Percentiles rank a stretch among this genome's conserved stretches.
Evolutionary conservation across 2,888 invertebrate species (phyloP).

Genomic region (Holacanthella duospinosa): DNA sequence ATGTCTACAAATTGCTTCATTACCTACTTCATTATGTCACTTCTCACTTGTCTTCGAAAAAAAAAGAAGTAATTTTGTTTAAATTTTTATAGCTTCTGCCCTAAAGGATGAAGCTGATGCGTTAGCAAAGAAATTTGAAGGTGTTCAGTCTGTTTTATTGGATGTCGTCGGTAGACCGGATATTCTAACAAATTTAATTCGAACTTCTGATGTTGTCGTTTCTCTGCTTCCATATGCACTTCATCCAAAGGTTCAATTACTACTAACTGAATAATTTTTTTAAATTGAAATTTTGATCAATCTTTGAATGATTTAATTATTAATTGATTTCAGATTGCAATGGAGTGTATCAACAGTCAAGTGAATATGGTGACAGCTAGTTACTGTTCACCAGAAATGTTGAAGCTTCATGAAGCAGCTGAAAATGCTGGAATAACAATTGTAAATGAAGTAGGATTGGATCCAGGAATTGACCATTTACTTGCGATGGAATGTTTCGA

Average conservation of each 20-base stretch:
- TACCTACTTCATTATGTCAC: not conserved
- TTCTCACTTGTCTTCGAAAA: not conserved
- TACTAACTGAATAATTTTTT: too few species aligned
- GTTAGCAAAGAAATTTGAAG: slow-evolving; percentile 63
- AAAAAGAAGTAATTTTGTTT: not conserved
- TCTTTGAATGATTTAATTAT: not conserved
- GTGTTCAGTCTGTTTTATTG: slow-evolving; percentile 67
- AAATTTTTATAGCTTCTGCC: slow-evolving; percentile 54
- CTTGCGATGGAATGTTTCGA: slow-evolving; percentile 95
- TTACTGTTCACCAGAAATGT: slow-evolving; percentile 77
- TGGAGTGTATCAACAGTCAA: slow-evolving; percentile 70
- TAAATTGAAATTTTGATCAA: not conserved
- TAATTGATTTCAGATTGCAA: slow-evolving; percentile 49
- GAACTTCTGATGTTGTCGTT: slow-evolving; percentile 63
- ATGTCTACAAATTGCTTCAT: not conserved
- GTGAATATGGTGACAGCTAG: slow-evolving; percentile 95
- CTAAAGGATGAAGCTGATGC: slow-evolving; percentile 79
- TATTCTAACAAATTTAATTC: slow-evolving; percentile 58
- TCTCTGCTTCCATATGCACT: slow-evolving; percentile 84
- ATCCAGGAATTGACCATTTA: slow-evolving; percentile 97
- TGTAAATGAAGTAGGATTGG: slow-evolving; percentile 91
- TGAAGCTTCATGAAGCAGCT: slow-evolving; percentile 65
- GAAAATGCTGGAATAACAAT: slow-evolving; percentile 80
- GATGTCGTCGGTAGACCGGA: slow-evolving; percentile 65
- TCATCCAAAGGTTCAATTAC: slow-evolving; percentile 59